A percentile compares a stretch with the other conserved stretches of the same genome.
phyloP scores from a whole-genome alignment of 2,888 invertebrate species.

The Rosalia funebris region DNA sequence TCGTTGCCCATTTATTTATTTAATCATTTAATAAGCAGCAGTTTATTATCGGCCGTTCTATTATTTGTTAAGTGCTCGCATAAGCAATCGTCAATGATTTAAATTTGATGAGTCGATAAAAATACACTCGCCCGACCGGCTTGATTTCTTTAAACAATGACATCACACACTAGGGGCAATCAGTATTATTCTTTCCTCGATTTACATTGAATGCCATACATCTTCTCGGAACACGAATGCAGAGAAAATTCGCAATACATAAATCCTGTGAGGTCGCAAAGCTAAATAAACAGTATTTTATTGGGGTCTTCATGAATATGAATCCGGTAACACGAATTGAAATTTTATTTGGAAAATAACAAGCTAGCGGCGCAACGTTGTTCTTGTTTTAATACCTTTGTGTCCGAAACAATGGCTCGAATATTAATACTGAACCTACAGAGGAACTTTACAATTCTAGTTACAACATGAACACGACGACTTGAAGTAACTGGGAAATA shows the following conservation, averaged over 20 bases:
- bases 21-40: not conserved
- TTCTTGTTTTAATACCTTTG: constrained; percentile 44
- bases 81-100: constrained; percentile 33
- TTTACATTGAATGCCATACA: constrained; percentile 64
- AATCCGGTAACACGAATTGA: constrained; percentile 49
- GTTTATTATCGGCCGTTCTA: constrained; percentile 1
- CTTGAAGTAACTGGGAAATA: no score
- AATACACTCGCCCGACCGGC: constrained; percentile 26
- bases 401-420: constrained; percentile 45
- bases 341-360: constrained; percentile 52
- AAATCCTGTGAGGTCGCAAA: constrained; percentile 56
- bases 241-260: constrained; percentile 59
- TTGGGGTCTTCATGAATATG: constrained; percentile 55
- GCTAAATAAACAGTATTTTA: constrained; percentile 53
- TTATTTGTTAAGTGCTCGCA: constrained; percentile 19
- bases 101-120: constrained; percentile 39
- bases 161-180: constrained; percentile 55
- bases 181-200: constrained; percentile 60
- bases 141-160: constrained; percentile 53
- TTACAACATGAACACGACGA: no score
- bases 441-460: no score
- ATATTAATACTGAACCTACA: constrained; percentile 16
- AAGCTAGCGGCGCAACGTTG: constrained; percentile 32
- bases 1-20: not conserved
- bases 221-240: constrained; percentile 58